These are phyloP conservation scores for Thecophora atra DNA, from an alignment of 2,888 invertebrate genomes.

Conservation along the genomic window DNA sequence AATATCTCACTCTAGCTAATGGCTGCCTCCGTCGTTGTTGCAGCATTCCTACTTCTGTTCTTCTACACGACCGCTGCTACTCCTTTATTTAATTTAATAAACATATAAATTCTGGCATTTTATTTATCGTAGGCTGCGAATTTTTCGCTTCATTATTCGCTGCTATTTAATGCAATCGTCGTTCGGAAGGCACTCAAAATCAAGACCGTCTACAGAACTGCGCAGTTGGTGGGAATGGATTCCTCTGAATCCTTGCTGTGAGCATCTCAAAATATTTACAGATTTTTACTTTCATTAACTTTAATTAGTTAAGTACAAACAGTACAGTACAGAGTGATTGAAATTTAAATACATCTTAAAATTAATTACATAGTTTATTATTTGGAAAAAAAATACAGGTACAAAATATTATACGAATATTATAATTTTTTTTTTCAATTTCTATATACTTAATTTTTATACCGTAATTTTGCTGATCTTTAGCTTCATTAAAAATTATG, in stretches of 20 bases:
- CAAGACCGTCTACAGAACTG: background rate
- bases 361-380: too few species aligned
- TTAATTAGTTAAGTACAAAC: background rate
- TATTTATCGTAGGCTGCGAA: slow-evolving; percentile 26
- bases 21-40: background rate
- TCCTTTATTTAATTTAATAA: slow-evolving; percentile 31
- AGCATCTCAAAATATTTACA: slow-evolving; percentile 15
- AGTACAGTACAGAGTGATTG: too few species aligned
- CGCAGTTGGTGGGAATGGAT: background rate
- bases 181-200: background rate
- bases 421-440: too few species aligned
- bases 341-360: too few species aligned
- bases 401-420: too few species aligned
- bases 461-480: too few species aligned
- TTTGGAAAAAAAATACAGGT: too few species aligned
- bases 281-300: background rate
- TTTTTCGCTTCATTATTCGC: background rate
- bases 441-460: too few species aligned
- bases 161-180: background rate
- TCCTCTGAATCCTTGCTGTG: background rate
- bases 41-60: background rate
- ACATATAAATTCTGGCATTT: slow-evolving; percentile 30
- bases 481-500: background rate
- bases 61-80: background rate
- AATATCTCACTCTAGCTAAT: slow-evolving; percentile 54